Conservation (phyloP, 2,797 vertebrate genomes). For the Bradypus variegatus region DNA sequence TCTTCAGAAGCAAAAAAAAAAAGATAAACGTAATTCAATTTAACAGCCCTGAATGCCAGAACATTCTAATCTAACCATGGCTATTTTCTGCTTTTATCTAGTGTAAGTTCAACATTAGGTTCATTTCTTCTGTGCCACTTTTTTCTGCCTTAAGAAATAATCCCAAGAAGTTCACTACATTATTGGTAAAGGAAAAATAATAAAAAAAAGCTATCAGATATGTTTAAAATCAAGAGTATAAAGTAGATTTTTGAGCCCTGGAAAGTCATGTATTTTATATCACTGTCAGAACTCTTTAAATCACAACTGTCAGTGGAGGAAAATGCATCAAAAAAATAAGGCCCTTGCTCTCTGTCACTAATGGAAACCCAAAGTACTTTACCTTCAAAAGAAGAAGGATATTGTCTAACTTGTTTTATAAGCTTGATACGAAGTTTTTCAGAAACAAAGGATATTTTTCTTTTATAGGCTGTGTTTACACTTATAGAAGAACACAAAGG, state of each 20-base stretch:
- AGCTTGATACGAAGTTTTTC: not conserved
- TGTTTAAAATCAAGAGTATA: conserved; percentile 54
- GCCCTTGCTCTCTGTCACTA: not conserved
- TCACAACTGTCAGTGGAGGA: not conserved
- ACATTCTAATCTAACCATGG: conserved; percentile 62
- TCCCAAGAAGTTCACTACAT: conserved; percentile 52
- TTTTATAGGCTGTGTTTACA: not conserved
- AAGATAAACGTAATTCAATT: conserved; percentile 64
- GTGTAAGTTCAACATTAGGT: conserved; percentile 55
- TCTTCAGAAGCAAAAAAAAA: conserved; percentile 37
- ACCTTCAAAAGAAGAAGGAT: not conserved
- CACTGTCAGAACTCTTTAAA: conserved; percentile 45
- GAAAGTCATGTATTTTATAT: conserved; percentile 22
- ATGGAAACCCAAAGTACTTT: not conserved
- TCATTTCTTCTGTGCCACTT: conserved; percentile 38
- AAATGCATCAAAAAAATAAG: not conserved
- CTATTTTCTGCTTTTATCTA: conserved; percentile 65
- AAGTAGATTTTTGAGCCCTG: conserved; percentile 39
- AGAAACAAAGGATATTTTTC: not conserved
- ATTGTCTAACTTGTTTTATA: not conserved
- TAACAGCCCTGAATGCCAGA: conserved; percentile 58
- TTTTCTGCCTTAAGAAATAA: not conserved
- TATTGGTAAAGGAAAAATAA: not conserved
- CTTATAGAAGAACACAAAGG: conserved; percentile 26
- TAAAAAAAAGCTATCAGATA: conserved; percentile 42